Percentiles rank a stretch among this genome's conserved stretches.
Evolutionary conservation across 2,797 vertebrate genomes (phyloP).

Genomic region (Emydoidea blandingii): DNA sequence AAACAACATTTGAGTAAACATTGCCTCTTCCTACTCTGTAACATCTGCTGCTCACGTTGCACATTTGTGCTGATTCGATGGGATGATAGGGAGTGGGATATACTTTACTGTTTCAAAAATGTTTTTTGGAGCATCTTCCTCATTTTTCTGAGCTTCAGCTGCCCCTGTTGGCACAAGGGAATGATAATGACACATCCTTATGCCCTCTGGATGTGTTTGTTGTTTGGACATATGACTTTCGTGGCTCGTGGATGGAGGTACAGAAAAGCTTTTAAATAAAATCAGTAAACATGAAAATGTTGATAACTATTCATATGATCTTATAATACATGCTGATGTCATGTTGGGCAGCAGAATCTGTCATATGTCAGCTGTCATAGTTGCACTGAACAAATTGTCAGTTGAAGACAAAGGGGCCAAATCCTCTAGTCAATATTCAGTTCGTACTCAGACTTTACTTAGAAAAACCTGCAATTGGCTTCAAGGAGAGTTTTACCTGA

Average conservation of each 20-base stretch:
- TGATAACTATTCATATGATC: neutral
- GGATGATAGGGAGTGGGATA: neutral
- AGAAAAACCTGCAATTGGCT: neutral
- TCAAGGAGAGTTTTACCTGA: neutral
- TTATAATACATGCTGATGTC: neutral
- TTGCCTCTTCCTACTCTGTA: neutral
- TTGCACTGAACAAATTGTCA: neutral
- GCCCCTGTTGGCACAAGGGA: neutral
- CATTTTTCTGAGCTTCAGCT: neutral
- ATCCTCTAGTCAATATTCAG: neutral
- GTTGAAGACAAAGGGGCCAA: neutral
- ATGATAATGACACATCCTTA: neutral
- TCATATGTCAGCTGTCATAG: neutral
- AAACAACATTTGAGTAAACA: neutral
- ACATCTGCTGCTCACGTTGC: neutral
- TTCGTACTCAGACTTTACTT: neutral
- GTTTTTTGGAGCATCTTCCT: neutral
- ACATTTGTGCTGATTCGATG: accelerated
- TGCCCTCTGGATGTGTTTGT: neutral
- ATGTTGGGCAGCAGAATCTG: neutral
- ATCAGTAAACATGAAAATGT: neutral
- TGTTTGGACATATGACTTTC: neutral
- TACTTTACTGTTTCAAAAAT: neutral
- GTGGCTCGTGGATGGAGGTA: neutral
- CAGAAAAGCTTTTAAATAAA: neutral